phyloP scores from a whole-genome alignment of 2,113 vertebrate genomes.

The Larimichthys crocea region DNA sequence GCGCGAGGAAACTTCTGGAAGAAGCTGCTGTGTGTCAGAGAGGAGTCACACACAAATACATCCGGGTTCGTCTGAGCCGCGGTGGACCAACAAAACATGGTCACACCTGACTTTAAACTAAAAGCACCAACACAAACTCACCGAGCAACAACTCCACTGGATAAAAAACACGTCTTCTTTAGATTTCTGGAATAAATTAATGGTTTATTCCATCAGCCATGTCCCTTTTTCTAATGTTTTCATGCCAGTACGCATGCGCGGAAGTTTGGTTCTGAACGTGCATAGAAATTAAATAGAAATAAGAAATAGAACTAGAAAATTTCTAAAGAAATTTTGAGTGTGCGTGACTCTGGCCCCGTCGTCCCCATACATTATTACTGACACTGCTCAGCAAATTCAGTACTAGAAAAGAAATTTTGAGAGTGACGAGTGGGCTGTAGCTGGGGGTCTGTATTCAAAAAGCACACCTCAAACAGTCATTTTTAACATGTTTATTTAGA shows the following conservation, averaged over 20 bases:
- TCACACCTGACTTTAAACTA: background rate
- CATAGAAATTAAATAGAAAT: no score
- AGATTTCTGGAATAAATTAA: background rate
- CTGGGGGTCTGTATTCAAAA: no score
- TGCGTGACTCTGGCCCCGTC: no score
- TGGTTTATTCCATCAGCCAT: rapidly evolving
- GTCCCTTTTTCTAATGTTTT: background rate
- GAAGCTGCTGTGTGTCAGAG: slow-evolving; percentile 64
- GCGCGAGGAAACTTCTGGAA: slow-evolving; percentile 80
- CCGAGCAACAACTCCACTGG: rapidly evolving
- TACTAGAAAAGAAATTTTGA: no score
- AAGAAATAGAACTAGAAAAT: no score
- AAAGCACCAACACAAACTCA: background rate
- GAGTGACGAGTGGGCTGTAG: no score
- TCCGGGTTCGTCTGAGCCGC: slow-evolving; percentile 56
- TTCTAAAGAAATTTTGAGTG: no score
- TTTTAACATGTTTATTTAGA: no score
- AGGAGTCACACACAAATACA: slow-evolving; percentile 21
- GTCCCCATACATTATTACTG: no score
- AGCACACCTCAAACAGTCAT: no score
- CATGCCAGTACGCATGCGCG: slow-evolving; percentile 21
- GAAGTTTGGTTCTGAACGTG: no score
- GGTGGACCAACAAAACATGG: background rate
- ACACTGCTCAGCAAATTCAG: no score
- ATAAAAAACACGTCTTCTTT: rapidly evolving